Evolutionary conservation across 1,140 invertebrate genomes (phyloP).

Genomic region (Lepidotrigona ventralis): DNA sequence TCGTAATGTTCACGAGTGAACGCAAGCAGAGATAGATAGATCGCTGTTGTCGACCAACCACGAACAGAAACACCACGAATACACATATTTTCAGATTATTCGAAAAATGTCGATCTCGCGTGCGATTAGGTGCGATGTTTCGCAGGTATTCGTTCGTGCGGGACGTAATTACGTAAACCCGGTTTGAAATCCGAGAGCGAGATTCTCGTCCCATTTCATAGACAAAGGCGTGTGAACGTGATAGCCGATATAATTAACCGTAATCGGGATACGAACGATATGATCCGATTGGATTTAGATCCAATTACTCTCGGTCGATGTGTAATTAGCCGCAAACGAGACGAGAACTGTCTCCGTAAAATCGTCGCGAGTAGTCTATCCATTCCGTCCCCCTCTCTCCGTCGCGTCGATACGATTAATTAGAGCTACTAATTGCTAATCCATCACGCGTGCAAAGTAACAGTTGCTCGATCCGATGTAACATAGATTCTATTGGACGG

Average conservation of each 20-base stretch:
- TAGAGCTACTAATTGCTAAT: conserved; percentile 31
- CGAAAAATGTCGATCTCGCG: conserved; percentile 1
- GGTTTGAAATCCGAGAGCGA: background rate
- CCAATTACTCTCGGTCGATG: conserved; percentile 9
- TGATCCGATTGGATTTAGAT: conserved; percentile 36
- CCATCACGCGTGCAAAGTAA: conserved; percentile 20
- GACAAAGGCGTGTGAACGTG: background rate
- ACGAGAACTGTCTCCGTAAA: conserved; percentile 29
- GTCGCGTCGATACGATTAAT: conserved; percentile 23
- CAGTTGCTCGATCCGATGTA: background rate
- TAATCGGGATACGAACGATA: conserved; percentile 21
- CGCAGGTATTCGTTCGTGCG: background rate
- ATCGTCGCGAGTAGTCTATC: conserved; percentile 20
- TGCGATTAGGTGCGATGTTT: background rate
- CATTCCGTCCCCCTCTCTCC: background rate
- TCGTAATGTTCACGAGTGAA: conserved; percentile 1
- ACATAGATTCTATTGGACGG: background rate
- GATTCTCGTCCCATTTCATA: conserved; percentile 8
- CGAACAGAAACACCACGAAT: background rate
- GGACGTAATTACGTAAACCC: background rate
- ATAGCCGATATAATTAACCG: conserved; percentile 33
- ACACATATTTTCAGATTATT: conserved; percentile 4
- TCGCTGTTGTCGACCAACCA: background rate
- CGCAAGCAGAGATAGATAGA: too few relatives aligned
- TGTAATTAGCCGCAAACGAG: conserved; percentile 40